Base-by-base conservation (phyloP, 64 coral and sea anemone genomes). In the Pocillopora damicornis region DNA sequence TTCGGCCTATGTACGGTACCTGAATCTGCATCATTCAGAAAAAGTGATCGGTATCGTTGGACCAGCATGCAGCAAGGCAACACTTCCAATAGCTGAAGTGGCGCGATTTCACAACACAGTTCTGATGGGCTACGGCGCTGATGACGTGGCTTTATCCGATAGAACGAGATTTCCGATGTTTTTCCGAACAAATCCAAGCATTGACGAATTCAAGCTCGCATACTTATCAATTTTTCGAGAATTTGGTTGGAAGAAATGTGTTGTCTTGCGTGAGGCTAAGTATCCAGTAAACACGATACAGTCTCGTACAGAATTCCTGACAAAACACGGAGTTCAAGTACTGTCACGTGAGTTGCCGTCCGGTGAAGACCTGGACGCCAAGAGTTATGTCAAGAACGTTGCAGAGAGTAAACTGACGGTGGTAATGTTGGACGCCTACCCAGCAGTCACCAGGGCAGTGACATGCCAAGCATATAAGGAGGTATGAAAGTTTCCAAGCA, bases 1-100 rank as follows among this genome's bases (percentile, higher is more conserved):
- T 37, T 66, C 75, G 73, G 93, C 93, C 35, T 94, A 91, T 73
- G 83, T 94, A 38, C 78, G 88, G 66, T 94, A 91, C 77, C 62
- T 94, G 35, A 80, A 94, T 59, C 83, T 75, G 77, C 76, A 88
- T 16, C 37, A 22, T 18, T 61, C 86, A 13, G 12, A 74, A 45
- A 94, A 91, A 15, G 80, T 94, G 3, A 89, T 94, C 51, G 93
- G 93, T 4, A 89, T 94, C n/a, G 25, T 94, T 69, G 93, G 93
- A 17, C 93, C 93, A 1, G 93, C 93, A 0, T 94, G 93, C 56
- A 94, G 93, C 63, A 76, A 57, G 71, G 83, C 93, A 4, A 94
- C 93, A 30, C 87, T 88, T 85, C 89, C 93, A 1, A 86, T 94
- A 15, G 93, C 93, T 6, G 88, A 89, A 81, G 93, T 85, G 42